These are phyloP conservation scores for Stictonetta naevosa DNA, from an alignment of 2,113 vertebrate genomes.

Conservation along the genomic window DNA sequence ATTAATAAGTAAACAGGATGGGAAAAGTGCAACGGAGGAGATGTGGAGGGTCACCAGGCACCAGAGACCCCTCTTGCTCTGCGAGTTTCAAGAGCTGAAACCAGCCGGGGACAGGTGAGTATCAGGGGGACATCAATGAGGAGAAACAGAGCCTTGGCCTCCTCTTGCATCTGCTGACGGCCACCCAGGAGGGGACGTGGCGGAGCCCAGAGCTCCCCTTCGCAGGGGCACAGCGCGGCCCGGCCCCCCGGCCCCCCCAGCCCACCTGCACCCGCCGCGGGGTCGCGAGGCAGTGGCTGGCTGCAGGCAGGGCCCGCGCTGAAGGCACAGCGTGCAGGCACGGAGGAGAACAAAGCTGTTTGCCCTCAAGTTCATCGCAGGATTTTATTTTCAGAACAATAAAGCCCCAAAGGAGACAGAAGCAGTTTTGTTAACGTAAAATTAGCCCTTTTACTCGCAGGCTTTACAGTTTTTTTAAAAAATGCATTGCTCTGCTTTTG, in stretches of 20 bases:
- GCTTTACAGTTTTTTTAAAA: slow-evolving; percentile 3
- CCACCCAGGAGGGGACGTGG: rapidly evolving
- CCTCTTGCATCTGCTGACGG: rapidly evolving
- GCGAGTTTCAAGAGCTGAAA: background rate
- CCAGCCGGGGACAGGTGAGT: rapidly evolving
- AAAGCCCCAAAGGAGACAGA: background rate
- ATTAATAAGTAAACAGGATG: background rate
- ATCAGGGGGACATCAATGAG: rapidly evolving
- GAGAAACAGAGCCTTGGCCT: background rate
- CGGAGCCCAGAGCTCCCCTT: background rate
- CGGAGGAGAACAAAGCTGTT: background rate
- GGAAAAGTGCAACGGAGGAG: rapidly evolving
- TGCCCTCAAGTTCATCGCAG: background rate
- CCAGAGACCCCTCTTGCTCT: background rate
- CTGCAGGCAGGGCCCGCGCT: too few species aligned
- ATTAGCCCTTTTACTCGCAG: background rate
- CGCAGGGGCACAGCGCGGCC: too few species aligned
- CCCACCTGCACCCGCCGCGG: too few species aligned
- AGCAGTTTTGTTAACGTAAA: slow-evolving; percentile 9
- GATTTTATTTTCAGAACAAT: slow-evolving; percentile 30
- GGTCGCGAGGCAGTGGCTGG: too few species aligned
- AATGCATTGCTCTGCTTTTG: slow-evolving; percentile 30
- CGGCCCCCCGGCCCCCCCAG: too few species aligned
- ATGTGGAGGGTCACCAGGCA: rapidly evolving
- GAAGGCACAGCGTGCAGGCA: rapidly evolving